Base-by-base conservation (phyloP, 1,140 invertebrate species). In the Drosophila nigromelanica region DNA sequence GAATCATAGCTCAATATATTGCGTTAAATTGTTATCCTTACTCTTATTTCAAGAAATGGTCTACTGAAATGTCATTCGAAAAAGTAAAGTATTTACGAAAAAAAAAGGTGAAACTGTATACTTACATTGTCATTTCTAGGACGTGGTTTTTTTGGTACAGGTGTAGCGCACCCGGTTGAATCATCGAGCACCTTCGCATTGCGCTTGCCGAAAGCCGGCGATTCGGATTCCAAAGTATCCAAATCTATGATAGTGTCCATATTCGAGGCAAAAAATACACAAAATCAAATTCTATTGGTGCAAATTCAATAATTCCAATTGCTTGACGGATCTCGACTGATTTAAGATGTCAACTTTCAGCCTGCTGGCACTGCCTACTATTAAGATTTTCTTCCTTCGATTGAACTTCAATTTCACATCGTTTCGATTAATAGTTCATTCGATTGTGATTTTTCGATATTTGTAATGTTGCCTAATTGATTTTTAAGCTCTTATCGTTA, bases 341-440 rank as follows among this genome's bases (percentile, higher is more conserved):
- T 14, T 55, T 55, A 0, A 3, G 12, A 14, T 55, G 21, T n/a
- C 4, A 15, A 5, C 35, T 14, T 24, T 14, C 4, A 10, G 21
- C n/a, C 18, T 4, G 8, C 37, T 40, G 12, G 12, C 52, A 27
- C 5, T n/a, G 52, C 52, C 37, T 40, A 55, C 52, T 55, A n/a
- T 11, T 48, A 1, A 3, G 24, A 48, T 27, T 48, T 6, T n/a
- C 5, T n/a, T n/a, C 11, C 21, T 24, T 18, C 0, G 10, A 27
- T 6, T 5, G 4, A 48, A 48, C 11, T 48, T 27, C 4, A 21
- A 47, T 47, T 12, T 24, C 11, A n/a, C 2, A 47, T 47, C 18
- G 4, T 27, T 48, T 3, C 12, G 12, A 40, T 55, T 24, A 24
- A 24, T 15, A n/a, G 47, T 14, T 50, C 3, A 14, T 14, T 8